Evolutionary conservation across 2,888 invertebrate genomes (phyloP).

Genomic region (Trachelus iudaicus): DNA sequence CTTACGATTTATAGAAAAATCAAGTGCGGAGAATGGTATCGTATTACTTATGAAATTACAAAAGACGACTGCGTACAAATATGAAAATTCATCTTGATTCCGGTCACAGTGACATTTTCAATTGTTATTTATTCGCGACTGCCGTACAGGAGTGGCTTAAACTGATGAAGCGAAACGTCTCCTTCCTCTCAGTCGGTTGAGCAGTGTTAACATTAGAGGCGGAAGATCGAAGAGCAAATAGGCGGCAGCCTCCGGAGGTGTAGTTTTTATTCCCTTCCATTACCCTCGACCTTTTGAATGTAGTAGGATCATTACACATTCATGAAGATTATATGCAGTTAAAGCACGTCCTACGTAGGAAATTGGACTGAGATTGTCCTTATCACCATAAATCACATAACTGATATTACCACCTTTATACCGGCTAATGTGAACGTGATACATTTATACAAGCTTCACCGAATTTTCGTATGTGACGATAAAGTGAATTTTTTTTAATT

Average conservation of each 20-base stretch:
- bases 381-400: slow-evolving; percentile 51
- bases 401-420: slow-evolving; percentile 40
- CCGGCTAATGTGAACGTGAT: background rate
- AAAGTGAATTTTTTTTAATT: background rate
- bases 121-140: background rate
- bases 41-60: background rate
- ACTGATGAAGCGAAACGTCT: background rate
- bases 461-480: background rate
- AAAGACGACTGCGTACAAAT: background rate
- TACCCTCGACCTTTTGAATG: slow-evolving; percentile 18
- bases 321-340: slow-evolving; percentile 56
- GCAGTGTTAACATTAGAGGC: background rate
- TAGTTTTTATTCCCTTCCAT: slow-evolving; percentile 32
- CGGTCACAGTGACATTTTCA: background rate
- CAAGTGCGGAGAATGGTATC: background rate
- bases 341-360: slow-evolving; percentile 49
- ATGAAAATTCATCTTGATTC: background rate
- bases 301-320: slow-evolving; percentile 47
- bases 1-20: background rate
- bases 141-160: background rate
- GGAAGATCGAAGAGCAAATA: background rate
- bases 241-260: background rate
- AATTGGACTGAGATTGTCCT: slow-evolving; percentile 55
- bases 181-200: background rate
- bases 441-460: background rate